These are phyloP conservation scores for Aspidoscelis tigris DNA, from an alignment of 2,113 vertebrate species.

Conservation along the genomic window DNA sequence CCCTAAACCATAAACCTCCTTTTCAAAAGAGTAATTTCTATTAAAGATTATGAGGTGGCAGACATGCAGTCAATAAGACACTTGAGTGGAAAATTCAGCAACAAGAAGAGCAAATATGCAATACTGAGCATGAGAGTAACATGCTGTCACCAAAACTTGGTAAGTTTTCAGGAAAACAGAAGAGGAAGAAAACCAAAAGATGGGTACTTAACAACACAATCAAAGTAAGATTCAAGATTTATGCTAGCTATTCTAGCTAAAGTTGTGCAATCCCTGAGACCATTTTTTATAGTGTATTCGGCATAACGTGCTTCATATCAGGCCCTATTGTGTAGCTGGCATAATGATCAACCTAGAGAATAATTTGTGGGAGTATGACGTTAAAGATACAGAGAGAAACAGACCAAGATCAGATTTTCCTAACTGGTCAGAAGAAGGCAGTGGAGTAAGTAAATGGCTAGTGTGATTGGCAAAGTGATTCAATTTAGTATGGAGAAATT, in stretches of 20 bases:
- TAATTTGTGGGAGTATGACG: not conserved
- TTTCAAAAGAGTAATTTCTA: too few species aligned
- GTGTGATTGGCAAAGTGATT: not conserved
- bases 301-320: not conserved
- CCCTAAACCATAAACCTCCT: too few species aligned
- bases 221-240: too few species aligned
- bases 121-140: too few species aligned
- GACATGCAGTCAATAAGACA: too few species aligned
- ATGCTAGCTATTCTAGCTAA: not conserved
- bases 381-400: not conserved
- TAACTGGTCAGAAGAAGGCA: not conserved
- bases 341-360: not conserved
- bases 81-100: too few species aligned
- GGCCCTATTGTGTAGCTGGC: not conserved
- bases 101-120: too few species aligned
- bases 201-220: too few species aligned
- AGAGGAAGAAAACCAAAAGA: too few species aligned
- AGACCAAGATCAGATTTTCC: not conserved
- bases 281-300: not conserved
- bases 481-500: not conserved
- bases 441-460: not conserved
- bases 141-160: too few species aligned
- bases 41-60: too few species aligned
- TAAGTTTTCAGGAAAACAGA: too few species aligned
- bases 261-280: not conserved